Conservation (phyloP, 2,888 invertebrate genomes). For the Platycnemis pennipes region DNA sequence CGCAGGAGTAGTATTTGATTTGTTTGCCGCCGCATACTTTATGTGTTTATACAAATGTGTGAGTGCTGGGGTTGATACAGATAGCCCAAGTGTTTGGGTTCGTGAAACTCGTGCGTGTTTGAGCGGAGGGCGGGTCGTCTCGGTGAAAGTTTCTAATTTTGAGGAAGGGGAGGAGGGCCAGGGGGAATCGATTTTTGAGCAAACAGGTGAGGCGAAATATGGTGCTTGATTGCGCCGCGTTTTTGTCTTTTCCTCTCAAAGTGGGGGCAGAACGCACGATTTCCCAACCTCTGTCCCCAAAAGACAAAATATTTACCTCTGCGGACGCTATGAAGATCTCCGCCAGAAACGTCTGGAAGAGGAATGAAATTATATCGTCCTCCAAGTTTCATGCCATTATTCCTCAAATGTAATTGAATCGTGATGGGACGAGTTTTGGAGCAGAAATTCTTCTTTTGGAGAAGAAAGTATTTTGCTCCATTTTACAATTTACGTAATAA, state of each 20-base stretch:
- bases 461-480: no score
- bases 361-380: no score
- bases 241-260: neutral
- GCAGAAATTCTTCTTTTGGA: no score
- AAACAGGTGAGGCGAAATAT: slow-evolving; percentile 1
- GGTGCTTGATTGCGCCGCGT: neutral
- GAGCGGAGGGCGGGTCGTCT: neutral
- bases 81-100: neutral
- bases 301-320: no score
- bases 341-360: no score
- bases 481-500: no score
- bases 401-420: no score
- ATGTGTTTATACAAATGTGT: slow-evolving; percentile 23
- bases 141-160: neutral
- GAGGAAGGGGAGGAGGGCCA: neutral
- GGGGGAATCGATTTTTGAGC: neutral
- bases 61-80: neutral
- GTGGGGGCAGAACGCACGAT: no score
- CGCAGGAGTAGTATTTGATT: neutral
- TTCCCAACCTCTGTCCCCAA: no score
- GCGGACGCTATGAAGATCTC: no score
- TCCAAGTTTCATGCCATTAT: no score
- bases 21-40: neutral
- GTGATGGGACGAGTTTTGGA: no score
- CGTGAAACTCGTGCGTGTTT: neutral